phyloP scores from a whole-genome alignment of 2,797 vertebrate genomes.

The Acipenser transmontanus region DNA sequence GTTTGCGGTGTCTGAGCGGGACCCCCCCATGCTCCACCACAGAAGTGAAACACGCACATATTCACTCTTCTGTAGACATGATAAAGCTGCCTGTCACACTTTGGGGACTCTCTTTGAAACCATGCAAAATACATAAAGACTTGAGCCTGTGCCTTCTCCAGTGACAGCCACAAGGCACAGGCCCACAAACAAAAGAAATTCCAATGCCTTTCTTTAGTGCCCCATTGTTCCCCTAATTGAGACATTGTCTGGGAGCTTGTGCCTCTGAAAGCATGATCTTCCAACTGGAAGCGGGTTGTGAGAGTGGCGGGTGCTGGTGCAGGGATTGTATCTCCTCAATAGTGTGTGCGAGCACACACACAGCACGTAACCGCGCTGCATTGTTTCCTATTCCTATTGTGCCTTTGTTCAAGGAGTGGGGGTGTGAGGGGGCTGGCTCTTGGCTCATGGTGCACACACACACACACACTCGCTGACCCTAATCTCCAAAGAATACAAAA shows the following conservation, averaged over 20 bases:
- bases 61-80: too few relatives aligned
- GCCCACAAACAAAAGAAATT: conserved; percentile 26
- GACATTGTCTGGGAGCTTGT: conserved; percentile 62
- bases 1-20: too few relatives aligned
- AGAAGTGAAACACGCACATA: too few relatives aligned
- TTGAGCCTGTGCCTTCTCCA: not conserved
- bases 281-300: conserved; percentile 35
- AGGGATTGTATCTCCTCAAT: conserved; percentile 15
- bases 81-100: too few relatives aligned
- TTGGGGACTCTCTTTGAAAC: too few relatives aligned
- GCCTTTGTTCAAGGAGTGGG: conserved; percentile 42
- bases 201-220: conserved; percentile 33
- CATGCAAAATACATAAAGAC: too few relatives aligned
- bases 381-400: conserved; percentile 48
- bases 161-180: not conserved
- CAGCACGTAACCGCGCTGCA: conserved; percentile 25
- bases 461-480: conserved; percentile 60
- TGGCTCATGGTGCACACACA: conserved; percentile 5
- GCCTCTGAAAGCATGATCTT: conserved; percentile 55
- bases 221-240: conserved; percentile 66
- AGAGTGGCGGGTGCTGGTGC: conserved; percentile 27
- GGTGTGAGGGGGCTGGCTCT: conserved; percentile 30
- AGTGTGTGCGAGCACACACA: conserved; percentile 41
- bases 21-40: too few relatives aligned
- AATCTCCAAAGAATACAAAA: conserved; percentile 45